Base-by-base conservation (phyloP, 2,888 invertebrate genomes). In the Amphipoea lucens region DNA sequence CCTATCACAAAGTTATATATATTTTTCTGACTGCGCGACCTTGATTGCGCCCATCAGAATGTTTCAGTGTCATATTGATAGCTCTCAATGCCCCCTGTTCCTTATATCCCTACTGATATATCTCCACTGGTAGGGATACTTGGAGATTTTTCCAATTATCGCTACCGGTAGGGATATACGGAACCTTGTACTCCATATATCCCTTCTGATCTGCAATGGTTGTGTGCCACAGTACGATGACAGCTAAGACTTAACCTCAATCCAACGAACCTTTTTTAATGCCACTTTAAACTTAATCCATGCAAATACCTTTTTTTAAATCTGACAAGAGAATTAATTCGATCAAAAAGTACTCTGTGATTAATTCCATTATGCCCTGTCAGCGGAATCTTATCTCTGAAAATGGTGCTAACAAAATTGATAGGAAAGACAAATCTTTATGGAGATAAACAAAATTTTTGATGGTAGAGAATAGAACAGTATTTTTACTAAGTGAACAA, bases 251-350 rank as follows among this genome's bases (percentile, higher is more conserved):
- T 86, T 74, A 86, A 78, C 83, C 78, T 77, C 71, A 66, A 86
- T 83, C 65, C n/a, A 36, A 57, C 14, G 40, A 86, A 74, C 77
- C 73, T 65, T 76, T 67, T 79, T 74, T 54, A 76, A 79, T 74
- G 79, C 76, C 78, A 76, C 67, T 68, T 76, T 57, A 70, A 82
- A 73, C 72, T 57, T 79, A 78, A 76, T 74, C 54, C 71, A 66
- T 54, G 73, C 60, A 70, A 76, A 76, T 54, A 20, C 74, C 72
- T 78, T 81, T 82, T 74, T 14, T 74, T 57, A 72, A 85, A 83
- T 79, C 87, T 76, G 80, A 78, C 77, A 78, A 84, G 79, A 57
- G 76, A 78, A 83, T 80, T 80, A 83, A 84, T 86, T 78, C 60
- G n/a, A n/a, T n/a, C n/a, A n/a, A n/a, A n/a, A n/a, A n/a, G n/a